These are phyloP conservation scores for Trogon surrucura DNA, from an alignment of 2,113 vertebrate genomes.

Conservation along the genomic window DNA sequence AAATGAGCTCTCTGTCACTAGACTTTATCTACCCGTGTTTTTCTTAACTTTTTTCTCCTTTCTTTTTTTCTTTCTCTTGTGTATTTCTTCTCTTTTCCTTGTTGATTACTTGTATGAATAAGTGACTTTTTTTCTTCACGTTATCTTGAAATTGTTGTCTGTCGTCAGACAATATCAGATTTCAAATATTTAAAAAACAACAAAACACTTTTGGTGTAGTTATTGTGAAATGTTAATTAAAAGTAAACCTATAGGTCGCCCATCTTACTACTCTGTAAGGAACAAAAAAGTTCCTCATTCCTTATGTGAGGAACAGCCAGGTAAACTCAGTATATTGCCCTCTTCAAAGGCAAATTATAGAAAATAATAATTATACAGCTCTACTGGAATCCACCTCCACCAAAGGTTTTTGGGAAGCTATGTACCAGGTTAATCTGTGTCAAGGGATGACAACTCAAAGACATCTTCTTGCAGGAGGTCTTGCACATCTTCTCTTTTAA, in stretches of 20 bases:
- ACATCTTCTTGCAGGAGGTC: not conserved
- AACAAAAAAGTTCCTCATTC: not conserved
- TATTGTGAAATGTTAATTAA: not conserved
- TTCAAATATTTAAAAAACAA: not conserved
- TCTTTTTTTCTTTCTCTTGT: not conserved
- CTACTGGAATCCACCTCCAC: not conserved
- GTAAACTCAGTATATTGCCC: not conserved
- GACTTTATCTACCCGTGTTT: not conserved
- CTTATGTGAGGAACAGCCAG: not conserved
- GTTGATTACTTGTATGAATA: not conserved
- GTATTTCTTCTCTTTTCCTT: not conserved
- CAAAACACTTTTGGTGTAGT: not conserved
- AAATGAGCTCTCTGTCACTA: not conserved
- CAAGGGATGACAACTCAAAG: not conserved
- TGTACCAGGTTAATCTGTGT: not conserved
- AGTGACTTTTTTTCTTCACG: not conserved
- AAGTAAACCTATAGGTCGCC: not conserved
- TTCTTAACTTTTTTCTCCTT: not conserved
- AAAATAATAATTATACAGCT: not conserved
- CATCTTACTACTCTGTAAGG: not conserved
- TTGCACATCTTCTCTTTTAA: not conserved
- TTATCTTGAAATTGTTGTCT: not conserved
- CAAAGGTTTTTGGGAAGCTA: not conserved
- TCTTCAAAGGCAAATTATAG: not conserved
- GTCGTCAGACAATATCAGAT: too few species aligned